Base-by-base conservation (phyloP, 1,140 invertebrate species). In the Pygmarrhopalites habei region DNA sequence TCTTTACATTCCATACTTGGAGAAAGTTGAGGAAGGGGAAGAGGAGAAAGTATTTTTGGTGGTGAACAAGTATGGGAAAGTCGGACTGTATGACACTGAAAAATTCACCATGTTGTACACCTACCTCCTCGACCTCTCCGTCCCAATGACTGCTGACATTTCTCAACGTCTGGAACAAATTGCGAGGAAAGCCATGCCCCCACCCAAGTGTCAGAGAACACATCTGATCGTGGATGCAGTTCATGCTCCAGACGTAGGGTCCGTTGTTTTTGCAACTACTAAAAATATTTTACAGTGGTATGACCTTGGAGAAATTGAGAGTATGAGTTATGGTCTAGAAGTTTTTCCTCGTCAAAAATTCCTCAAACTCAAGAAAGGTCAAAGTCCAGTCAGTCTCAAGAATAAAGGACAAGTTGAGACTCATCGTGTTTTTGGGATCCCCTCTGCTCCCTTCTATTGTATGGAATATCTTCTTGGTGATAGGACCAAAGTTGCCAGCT, bases 1-100 rank as follows among this genome's bases (percentile, higher is more conserved):
- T 2, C 51, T 71, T 14, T 60, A 64, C 26, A 60, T 70, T 46
- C 65, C 65, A 2, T 47, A 30, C 2, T 7, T 65, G 25, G 46
- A 51, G 5, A 32, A 61, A 25, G 12, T 65, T 32, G 46, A 51
- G 5, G 43, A 61, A 25, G 55, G 49, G 10, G 23, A 4, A 10
- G 29, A 19, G 26, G 29, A 10, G 3, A 35, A 64, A 23, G 19
- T 58, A 15, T 66, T 71, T 23, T 51, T 71, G 4, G 56, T 56
- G n/a, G 69, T 68, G 5, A 68, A 64, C 43, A 71, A 71, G 47
- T 71, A 60, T 49, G 69, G 69, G 5, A 68, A 68, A 47, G 60
- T 71, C 7, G 69, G 69, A 0, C 29, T 71, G 19, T 71, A 71
- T 58, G 51, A 71, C 25, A 58, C 64, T 2, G 44, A 32, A 12